Evolutionary conservation across 2,113 vertebrate genomes (phyloP), one percentile per base, ranked within the genome.

Genomic region (Amia ocellicauda): DNA sequence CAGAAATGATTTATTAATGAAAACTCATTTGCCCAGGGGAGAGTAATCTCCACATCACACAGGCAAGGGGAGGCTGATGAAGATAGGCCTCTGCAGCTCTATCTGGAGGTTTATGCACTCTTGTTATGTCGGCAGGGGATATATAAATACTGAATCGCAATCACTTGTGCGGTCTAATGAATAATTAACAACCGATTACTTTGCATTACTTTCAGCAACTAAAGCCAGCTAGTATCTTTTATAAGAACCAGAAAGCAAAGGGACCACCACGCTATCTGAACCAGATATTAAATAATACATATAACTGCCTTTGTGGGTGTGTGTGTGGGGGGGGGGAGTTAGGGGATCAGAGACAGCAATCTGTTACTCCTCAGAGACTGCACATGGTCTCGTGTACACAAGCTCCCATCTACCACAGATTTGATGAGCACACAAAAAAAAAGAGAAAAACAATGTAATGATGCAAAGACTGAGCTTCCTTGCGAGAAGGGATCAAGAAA

Each of bases 101-200:
- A 47, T 47, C 20, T 23, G 20, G 14, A 54, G 24, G 24, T 19
- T 24, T 14, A 24, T 24, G 8, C 51, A 24, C 24, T 24, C 51
- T 54, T 27, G 24, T 54, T 23, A 22, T 54, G 51, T 47, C n/a
- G 16, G 45, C 45, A 47, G 45, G 45, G 20, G 51, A 54, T 54
- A 54, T 54, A 54, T 22, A 24, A 54, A 54, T 23, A 23, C n/a
- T 54, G 11, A 54, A 24, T 13, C 13, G 16, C 20, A 54, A 54
- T 54, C 20, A 23, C 5, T 23, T 24, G 20, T 54, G 51, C 14
- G 20, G 51, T 27, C 51, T 24, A 54, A 54, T 54, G 11, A 54
- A 54, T 54, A 4, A 54, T 54, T 54, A 54, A 22, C 51, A 54
- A 24, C 10, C 14, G 22, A 13, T 54, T 23, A 24, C 51, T 24